Percentiles rank a stretch among this genome's conserved stretches.
phyloP scores from a whole-genome alignment of 2,113 vertebrate genomes.

The Corydoras sp. region DNA sequence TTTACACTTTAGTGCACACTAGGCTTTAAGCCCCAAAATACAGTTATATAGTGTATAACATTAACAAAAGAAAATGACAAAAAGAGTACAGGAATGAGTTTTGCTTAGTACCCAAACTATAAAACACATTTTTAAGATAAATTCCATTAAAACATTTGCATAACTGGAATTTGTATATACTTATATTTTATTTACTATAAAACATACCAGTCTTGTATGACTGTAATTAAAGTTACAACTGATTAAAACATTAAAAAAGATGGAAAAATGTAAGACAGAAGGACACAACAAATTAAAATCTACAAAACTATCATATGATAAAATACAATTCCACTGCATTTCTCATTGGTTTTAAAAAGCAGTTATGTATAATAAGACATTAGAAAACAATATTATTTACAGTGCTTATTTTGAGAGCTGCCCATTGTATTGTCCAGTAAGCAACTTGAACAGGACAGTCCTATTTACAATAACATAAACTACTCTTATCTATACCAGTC shows the following conservation, averaged over 20 bases:
- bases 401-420: slow-evolving; percentile 48
- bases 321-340: slow-evolving; percentile 21
- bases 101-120: background rate
- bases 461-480: no score
- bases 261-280: slow-evolving; percentile 7
- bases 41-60: background rate
- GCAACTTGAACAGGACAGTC: background rate
- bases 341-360: slow-evolving; percentile 25
- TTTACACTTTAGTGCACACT: slow-evolving; percentile 32
- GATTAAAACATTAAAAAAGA: slow-evolving; percentile 24
- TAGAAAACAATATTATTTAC: slow-evolving; percentile 42
- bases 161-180: slow-evolving; percentile 4
- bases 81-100: background rate
- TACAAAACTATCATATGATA: slow-evolving; percentile 1
- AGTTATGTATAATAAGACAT: slow-evolving; percentile 29
- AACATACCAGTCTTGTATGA: slow-evolving; percentile 8
- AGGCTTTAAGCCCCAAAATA: slow-evolving; percentile 27
- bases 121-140: background rate
- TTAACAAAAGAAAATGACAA: background rate
- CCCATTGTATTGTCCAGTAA: slow-evolving; percentile 24
- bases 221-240: slow-evolving; percentile 22
- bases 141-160: background rate
- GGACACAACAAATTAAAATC: no score
- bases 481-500: background rate
- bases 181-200: slow-evolving; percentile 18